A percentile compares a stretch with the other conserved stretches of the same genome.
These are phyloP conservation scores for Allophyes oxyacanthae DNA, from an alignment of 2,888 invertebrate species.

Conservation along the genomic window DNA sequence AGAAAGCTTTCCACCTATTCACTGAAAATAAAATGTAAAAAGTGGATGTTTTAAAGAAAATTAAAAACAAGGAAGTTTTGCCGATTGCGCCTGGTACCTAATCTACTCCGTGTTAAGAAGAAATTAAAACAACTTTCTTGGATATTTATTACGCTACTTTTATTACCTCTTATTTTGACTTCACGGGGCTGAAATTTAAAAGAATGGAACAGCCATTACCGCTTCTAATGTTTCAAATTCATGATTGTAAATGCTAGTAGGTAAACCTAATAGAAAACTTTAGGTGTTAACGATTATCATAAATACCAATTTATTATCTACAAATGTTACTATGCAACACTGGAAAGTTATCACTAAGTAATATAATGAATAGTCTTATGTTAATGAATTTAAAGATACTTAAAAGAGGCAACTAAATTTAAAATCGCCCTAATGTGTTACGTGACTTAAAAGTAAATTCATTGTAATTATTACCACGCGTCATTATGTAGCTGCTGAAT, in stretches of 20 bases:
- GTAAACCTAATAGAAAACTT: no score
- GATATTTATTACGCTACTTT: conserved; percentile 88
- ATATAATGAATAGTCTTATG: conserved; percentile 8
- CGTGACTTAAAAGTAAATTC: conserved; percentile 63
- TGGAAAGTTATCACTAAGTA: background rate
- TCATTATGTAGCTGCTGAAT: conserved; percentile 65
- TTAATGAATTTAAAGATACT: conserved; percentile 17
- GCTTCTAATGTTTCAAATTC: conserved; percentile 19
- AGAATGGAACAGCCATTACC: conserved; percentile 60
- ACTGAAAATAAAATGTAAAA: conserved; percentile 85
- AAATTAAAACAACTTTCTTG: conserved; percentile 88
- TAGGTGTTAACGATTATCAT: conserved; percentile 6
- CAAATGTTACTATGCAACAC: background rate
- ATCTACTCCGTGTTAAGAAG: conserved; percentile 87
- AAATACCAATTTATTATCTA: background rate
- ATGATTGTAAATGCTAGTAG: background rate
- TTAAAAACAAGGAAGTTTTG: conserved; percentile 88
- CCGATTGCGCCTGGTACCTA: conserved; percentile 84
- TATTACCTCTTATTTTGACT: conserved; percentile 75
- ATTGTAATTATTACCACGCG: conserved; percentile 67
- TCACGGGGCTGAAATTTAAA: conserved; percentile 76
- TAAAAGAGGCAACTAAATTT: conserved; percentile 26
- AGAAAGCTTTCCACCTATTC: conserved; percentile 85
- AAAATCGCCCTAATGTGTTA: conserved; percentile 56
- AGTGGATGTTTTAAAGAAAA: conserved; percentile 88